phyloP scores from a whole-genome alignment of 2,888 invertebrate species.

The Hirtodrosophila alboralis region DNA sequence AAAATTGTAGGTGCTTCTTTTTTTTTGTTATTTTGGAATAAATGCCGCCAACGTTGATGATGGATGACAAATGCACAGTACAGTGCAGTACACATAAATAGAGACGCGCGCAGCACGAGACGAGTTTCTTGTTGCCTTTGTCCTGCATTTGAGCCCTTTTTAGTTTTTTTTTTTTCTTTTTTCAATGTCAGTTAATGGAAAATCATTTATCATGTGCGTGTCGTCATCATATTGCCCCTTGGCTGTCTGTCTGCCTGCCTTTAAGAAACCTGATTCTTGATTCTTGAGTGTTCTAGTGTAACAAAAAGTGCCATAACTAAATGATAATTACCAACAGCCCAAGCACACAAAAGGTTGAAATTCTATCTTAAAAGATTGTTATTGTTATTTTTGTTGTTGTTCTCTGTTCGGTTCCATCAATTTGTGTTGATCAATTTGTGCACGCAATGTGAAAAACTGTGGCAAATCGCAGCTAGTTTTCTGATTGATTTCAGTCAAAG shows the following conservation, averaged over 20 bases:
- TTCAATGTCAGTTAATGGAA: slow-evolving; percentile 77
- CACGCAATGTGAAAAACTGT: slow-evolving; percentile 60
- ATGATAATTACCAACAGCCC: slow-evolving; percentile 66
- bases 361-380: slow-evolving; percentile 33
- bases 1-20: no score
- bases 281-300: slow-evolving; percentile 23
- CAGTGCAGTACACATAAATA: slow-evolving; percentile 24
- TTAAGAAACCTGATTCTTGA: slow-evolving; percentile 36
- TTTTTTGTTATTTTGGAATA: no score
- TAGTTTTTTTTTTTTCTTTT: no score
- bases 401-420: slow-evolving; percentile 22
- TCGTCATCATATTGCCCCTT: slow-evolving; percentile 20
- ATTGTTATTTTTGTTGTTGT: neutral
- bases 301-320: slow-evolving; percentile 76
- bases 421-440: slow-evolving; percentile 58
- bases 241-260: slow-evolving; percentile 9
- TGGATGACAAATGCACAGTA: slow-evolving; percentile 71
- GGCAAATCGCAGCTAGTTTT: slow-evolving; percentile 49
- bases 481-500: slow-evolving; percentile 47
- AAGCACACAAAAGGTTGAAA: slow-evolving; percentile 49
- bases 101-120: slow-evolving; percentile 12
- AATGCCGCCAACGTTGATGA: slow-evolving; percentile 58
- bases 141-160: slow-evolving; percentile 27
- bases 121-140: slow-evolving; percentile 27
- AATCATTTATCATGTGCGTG: slow-evolving; percentile 80